These are phyloP conservation scores for Epinephelus lanceolatus DNA, from an alignment of 2,113 vertebrate species.

Conservation along the genomic window DNA sequence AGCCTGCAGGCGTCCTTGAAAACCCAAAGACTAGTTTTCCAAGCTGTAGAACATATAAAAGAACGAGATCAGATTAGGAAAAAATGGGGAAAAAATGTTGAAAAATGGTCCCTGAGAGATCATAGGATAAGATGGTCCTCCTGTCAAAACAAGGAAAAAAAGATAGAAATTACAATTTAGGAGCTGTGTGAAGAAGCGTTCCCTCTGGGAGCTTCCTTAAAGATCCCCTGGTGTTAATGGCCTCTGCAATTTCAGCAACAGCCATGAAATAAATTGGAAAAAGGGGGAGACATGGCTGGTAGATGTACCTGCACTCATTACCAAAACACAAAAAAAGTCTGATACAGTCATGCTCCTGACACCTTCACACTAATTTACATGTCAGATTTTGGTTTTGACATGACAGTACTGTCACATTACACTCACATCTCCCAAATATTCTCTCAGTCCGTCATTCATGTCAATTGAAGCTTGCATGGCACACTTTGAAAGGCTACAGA, in stretches of 20 bases:
- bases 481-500: too few species aligned
- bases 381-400: not conserved
- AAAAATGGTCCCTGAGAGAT: conserved; percentile 54
- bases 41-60: conserved; percentile 55
- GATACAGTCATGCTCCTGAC: not conserved
- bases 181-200: conserved; percentile 38
- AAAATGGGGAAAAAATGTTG: not conserved
- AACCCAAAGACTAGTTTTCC: conserved; percentile 46
- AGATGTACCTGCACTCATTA: conserved; percentile 28
- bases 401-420: not conserved
- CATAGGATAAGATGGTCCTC: conserved; percentile 51
- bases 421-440: not conserved
- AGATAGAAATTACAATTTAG: conserved; percentile 53
- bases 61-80: conserved; percentile 68
- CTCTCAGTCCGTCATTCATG: not conserved
- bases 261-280: conserved; percentile 75
- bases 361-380: not conserved
- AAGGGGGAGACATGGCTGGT: conserved; percentile 25
- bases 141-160: conserved; percentile 43
- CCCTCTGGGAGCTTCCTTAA: conserved; percentile 57
- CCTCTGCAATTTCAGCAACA: conserved; percentile 63
- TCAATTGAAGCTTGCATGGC: not conserved
- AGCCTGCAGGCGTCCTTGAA: conserved; percentile 69
- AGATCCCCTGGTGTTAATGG: conserved; percentile 64
- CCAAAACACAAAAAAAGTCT: conserved; percentile 7